Evolutionary conservation across 2,888 invertebrate genomes (phyloP).

Genomic region (Erebia palarica): DNA sequence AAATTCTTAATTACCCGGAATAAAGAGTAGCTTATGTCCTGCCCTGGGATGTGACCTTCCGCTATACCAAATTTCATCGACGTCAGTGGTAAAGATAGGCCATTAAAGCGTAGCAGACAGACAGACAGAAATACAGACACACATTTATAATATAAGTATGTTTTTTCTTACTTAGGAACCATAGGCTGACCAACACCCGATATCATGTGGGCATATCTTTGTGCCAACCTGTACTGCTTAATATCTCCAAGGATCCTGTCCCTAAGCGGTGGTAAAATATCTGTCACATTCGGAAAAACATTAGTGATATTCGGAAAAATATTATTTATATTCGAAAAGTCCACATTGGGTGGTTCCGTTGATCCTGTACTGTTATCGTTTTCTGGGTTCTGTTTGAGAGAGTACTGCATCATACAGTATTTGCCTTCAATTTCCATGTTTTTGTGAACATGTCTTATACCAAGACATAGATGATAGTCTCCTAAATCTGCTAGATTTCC

Average conservation of each 20-base stretch:
- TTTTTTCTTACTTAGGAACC: slow-evolving; percentile 6
- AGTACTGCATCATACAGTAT: slow-evolving; percentile 61
- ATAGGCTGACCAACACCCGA: slow-evolving; percentile 4
- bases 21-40: no score
- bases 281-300: no score
- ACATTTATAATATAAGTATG: no score
- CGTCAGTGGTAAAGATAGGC: no score
- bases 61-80: no score
- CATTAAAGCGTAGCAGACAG: no score
- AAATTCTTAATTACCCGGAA: no score
- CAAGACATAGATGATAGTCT: slow-evolving; percentile 61
- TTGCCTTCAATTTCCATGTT: slow-evolving; percentile 63
- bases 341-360: not conserved
- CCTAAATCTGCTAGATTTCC: slow-evolving; percentile 70
- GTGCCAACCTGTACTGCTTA: not conserved
- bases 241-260: not conserved
- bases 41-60: no score
- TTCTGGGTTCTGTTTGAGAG: slow-evolving; percentile 46
- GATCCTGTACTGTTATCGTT: not conserved
- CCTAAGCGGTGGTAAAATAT: not conserved
- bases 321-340: not conserved
- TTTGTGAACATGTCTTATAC: slow-evolving; percentile 45
- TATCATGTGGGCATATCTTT: slow-evolving; percentile 19
- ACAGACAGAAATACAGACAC: no score
- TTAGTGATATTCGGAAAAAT: no score